phyloP scores from a whole-genome alignment of 2,888 invertebrate genomes.

The Biston stratarius region DNA sequence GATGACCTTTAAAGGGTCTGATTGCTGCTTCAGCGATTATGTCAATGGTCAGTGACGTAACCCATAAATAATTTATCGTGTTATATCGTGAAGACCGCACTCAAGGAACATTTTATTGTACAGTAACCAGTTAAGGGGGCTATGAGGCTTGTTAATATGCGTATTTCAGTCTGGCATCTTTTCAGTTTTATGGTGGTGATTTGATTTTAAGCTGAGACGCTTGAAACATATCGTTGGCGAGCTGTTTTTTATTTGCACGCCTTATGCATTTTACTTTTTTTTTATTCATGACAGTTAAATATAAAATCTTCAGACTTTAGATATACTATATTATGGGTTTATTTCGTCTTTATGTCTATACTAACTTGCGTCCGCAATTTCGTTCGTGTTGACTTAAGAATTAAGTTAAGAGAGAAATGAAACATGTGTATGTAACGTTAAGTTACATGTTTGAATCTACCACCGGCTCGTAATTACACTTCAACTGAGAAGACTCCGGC shows the following conservation, averaged over 20 bases:
- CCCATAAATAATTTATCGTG: constrained; percentile 54
- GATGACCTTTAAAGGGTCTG: constrained; percentile 1
- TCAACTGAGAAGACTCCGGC: no score
- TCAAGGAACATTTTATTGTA: constrained; percentile 45
- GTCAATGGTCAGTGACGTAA: constrained; percentile 40
- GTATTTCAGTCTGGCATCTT: constrained; percentile 13
- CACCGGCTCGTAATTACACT: no score
- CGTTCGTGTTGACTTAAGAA: no score
- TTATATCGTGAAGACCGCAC: constrained; percentile 48
- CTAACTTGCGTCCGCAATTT: no score
- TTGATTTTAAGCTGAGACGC: constrained; percentile 16
- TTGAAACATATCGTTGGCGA: constrained; percentile 3
- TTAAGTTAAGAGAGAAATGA: no score
- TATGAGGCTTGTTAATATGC: constrained; percentile 20
- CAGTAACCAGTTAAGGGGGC: constrained; percentile 31
- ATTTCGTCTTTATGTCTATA: background rate
- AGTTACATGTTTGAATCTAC: no score
- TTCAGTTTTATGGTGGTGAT: constrained; percentile 18
- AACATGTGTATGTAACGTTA: no score
- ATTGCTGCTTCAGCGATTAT: constrained; percentile 32
- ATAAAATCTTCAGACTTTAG: no score
- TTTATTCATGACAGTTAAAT: background rate
- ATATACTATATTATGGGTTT: background rate
- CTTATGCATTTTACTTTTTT: background rate
- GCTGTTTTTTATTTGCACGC: constrained; percentile 9